These are phyloP conservation scores for Cercocebus atys DNA, from an alignment of 2,113 vertebrate genomes.

Conservation along the genomic window DNA sequence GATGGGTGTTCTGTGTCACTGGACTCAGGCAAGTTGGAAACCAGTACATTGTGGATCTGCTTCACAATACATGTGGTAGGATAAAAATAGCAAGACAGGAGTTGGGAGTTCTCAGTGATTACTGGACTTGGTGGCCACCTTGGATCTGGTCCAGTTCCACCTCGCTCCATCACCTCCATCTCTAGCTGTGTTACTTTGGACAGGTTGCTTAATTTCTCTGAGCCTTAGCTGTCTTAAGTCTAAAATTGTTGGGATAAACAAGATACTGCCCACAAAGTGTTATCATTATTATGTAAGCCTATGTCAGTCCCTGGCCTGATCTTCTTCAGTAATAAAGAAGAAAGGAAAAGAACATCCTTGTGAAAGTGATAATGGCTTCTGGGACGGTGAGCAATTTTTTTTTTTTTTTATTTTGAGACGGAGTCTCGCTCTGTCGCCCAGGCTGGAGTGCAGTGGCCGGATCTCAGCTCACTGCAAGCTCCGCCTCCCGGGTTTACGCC, in stretches of 20 bases:
- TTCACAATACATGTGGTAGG: background rate
- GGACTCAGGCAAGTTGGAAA: background rate
- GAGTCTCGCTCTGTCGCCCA: no score
- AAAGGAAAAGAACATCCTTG: background rate
- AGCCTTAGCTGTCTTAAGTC: background rate
- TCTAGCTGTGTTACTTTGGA: background rate
- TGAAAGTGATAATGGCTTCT: background rate
- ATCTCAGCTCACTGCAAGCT: no score
- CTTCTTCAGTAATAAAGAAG: background rate
- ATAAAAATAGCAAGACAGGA: background rate
- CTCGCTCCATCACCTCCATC: no score
- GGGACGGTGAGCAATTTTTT: background rate
- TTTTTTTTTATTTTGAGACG: background rate
- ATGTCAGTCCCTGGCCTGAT: background rate
- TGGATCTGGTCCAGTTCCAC: background rate
- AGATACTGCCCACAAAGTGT: background rate
- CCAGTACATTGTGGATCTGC: background rate
- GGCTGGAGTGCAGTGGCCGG: no score
- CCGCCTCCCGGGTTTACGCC: no score
- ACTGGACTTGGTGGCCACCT: background rate
- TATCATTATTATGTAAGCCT: background rate
- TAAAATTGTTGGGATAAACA: background rate
- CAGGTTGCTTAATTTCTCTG: background rate
- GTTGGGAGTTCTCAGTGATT: background rate
- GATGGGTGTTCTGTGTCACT: background rate